These are phyloP conservation scores for Aplocera efformata DNA, from an alignment of 2,888 invertebrate species.

Conservation along the genomic window DNA sequence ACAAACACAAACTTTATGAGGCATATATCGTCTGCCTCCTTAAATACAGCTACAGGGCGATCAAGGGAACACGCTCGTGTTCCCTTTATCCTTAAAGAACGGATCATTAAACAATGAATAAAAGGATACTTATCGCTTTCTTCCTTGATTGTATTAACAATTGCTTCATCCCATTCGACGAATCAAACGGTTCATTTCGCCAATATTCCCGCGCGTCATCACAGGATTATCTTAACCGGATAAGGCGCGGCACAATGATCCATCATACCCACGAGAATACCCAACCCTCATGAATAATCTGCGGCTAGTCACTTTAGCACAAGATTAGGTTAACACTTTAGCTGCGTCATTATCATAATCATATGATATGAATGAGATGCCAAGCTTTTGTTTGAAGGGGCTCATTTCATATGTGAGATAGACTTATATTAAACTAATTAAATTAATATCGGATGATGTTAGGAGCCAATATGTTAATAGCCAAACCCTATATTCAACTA, in stretches of 20 bases:
- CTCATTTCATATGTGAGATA: no score
- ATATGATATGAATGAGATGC: conserved; percentile 20
- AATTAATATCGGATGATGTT: no score
- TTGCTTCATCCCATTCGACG: conserved; percentile 21
- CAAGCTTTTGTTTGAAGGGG: conserved; percentile 4
- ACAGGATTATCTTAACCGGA: conserved; percentile 38
- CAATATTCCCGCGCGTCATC: conserved; percentile 32
- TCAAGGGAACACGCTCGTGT: no score
- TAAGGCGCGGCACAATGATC: conserved; percentile 41
- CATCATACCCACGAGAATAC: conserved; percentile 41
- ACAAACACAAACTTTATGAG: no score
- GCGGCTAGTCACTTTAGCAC: conserved; percentile 30
- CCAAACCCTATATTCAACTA: no score
- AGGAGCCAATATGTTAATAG: no score
- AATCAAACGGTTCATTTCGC: conserved; percentile 28
- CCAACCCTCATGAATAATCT: conserved; percentile 47
- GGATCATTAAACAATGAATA: no score
- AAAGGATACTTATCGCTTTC: no score
- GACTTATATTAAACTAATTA: no score
- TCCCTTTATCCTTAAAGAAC: no score
- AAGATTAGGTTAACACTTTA: conserved; percentile 34
- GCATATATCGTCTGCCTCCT: no score
- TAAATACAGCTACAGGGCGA: no score
- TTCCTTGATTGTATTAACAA: background rate
- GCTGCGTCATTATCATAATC: conserved; percentile 37